Base-by-base conservation (phyloP, 1,140 invertebrate species). In the Bradysia coprophila region DNA sequence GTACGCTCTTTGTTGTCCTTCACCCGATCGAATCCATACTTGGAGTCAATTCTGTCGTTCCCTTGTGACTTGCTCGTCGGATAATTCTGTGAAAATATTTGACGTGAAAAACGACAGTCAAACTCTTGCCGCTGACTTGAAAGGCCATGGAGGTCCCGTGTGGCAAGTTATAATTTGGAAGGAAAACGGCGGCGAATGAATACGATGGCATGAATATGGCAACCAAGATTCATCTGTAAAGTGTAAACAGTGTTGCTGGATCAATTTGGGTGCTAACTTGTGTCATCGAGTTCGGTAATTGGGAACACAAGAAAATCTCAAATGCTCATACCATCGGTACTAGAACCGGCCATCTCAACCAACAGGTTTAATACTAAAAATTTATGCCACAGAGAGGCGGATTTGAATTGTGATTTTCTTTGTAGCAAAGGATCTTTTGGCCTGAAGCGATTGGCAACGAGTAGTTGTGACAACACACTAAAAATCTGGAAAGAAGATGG, bases 131-230 rank as follows among this genome's bases (percentile, higher is more conserved):
- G 89, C 91, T 6, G 89, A 96, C 56, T 66, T 99, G 4, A 86
- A 85, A 63, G 93, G 88, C 10, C 96, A 99, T 62, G 83, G 92
- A 51, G 95, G 94, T 4, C 94, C 95, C 0, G 95, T 84, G 5
- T 99, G 96, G 96, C 92, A 98, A 69, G 92, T 98, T 19, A 91
- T 96, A 28, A 82, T 97, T 37, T 99, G 95, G 95, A 90, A 93
- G 61, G 93, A 98, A 63, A 66, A 73, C 22, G 75, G 81, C 42
- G 70, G 76, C 22, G 84, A 91, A 49, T 99, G 93, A 92, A 79
- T 69, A 16, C 94, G 92, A 64, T 69, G 92, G 45, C 58, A 38
- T 18, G 91, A 95, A 63, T 91, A 95, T 58, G 76, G 73, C 28
- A 84, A 81, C 51, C 92, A 98, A 56, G 92, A 98, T 60, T 96